These are phyloP conservation scores for Platycheirus rosarum DNA, from an alignment of 2,888 invertebrate genomes.

Conservation along the genomic window DNA sequence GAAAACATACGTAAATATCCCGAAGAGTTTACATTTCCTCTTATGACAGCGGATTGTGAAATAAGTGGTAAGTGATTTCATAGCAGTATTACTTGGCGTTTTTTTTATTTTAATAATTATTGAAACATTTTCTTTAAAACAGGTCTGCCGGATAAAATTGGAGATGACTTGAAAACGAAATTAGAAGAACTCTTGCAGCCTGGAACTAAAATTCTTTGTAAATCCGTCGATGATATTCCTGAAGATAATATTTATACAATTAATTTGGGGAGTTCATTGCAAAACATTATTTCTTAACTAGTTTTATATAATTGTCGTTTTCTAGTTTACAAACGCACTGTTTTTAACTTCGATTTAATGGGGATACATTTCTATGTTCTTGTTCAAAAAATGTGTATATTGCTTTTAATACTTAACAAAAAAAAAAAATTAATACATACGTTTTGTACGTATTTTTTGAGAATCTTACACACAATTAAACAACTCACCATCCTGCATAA, in stretches of 20 bases:
- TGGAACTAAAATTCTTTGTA: conserved; percentile 42
- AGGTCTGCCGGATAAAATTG: conserved; percentile 45
- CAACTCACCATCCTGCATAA: too few relatives aligned
- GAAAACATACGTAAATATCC: conserved; percentile 80
- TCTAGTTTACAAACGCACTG: too few relatives aligned
- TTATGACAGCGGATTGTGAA: conserved; percentile 78
- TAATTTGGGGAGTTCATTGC: conserved; percentile 20
- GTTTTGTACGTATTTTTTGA: too few relatives aligned
- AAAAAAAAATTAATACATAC: too few relatives aligned
- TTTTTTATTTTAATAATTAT: conserved; percentile 70
- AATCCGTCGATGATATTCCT: conserved; percentile 32
- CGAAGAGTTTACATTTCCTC: conserved; percentile 78
- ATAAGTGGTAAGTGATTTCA: conserved; percentile 75
- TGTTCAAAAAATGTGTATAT: too few relatives aligned
- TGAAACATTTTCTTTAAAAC: background rate
- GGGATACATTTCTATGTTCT: too few relatives aligned
- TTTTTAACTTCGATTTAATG: too few relatives aligned
- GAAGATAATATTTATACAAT: conserved; percentile 49
- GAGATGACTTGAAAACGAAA: conserved; percentile 15
- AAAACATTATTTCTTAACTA: conserved; percentile 12
- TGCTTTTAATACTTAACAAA: too few relatives aligned
- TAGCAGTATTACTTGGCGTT: conserved; percentile 51
- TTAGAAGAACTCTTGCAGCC: conserved; percentile 24
- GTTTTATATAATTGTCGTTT: background rate
- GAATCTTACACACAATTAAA: too few relatives aligned